phyloP scores from a whole-genome alignment of 2,888 invertebrate species.

The Dyspetes luteomarginatus region DNA sequence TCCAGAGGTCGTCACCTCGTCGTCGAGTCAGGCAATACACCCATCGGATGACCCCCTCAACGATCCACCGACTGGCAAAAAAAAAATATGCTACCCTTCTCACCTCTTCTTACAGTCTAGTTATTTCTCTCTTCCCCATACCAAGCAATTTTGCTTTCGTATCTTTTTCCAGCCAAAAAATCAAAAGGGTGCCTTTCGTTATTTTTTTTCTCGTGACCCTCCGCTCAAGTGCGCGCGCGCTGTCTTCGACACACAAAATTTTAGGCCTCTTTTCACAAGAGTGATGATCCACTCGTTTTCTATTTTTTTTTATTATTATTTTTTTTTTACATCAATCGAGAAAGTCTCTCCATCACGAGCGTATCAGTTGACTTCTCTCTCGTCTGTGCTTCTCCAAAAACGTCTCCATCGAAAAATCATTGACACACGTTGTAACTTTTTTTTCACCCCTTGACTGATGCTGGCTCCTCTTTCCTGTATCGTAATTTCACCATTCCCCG shows the following conservation, averaged over 20 bases:
- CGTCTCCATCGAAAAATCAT: constrained; percentile 69
- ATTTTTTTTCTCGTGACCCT: constrained; percentile 59
- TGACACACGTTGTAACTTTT: constrained; percentile 43
- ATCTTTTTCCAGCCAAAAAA: constrained; percentile 51
- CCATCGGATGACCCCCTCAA: constrained; percentile 51
- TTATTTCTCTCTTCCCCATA: constrained; percentile 52
- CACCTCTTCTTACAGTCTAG: constrained; percentile 53
- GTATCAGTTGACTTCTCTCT: constrained; percentile 59
- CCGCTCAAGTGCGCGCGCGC: constrained; percentile 61
- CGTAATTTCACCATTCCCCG: constrained; percentile 13
- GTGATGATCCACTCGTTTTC: constrained; percentile 67
- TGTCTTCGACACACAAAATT: constrained; percentile 62
- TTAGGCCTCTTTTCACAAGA: constrained; percentile 67
- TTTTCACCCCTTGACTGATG: constrained; percentile 45
- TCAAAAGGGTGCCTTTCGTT: constrained; percentile 66
- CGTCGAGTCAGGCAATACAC: constrained; percentile 38
- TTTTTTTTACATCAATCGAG: constrained; percentile 55
- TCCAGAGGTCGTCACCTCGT: constrained; percentile 26
- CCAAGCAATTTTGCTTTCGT: constrained; percentile 39
- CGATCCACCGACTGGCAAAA: constrained; percentile 23
- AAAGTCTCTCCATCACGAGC: constrained; percentile 54
- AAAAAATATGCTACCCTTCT: constrained; percentile 62
- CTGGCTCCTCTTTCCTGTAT: constrained; percentile 5
- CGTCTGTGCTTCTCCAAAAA: constrained; percentile 16
- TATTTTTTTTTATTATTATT: constrained; percentile 39